Conservation (phyloP, 2,113 vertebrate genomes). For the Perognathus longimembris region DNA sequence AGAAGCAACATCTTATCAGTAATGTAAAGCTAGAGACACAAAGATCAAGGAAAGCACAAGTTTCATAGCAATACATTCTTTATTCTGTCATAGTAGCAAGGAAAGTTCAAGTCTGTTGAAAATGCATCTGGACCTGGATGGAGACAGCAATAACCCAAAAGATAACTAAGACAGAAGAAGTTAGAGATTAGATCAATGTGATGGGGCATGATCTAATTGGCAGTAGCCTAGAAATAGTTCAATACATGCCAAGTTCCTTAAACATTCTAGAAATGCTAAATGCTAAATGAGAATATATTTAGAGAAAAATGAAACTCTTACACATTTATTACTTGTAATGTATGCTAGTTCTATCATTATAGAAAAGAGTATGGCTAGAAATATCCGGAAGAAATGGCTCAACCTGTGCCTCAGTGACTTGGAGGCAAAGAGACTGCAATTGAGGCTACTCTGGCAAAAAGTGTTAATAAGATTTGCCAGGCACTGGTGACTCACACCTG, state of each 20-base stretch:
- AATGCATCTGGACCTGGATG: neutral
- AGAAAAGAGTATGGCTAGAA: neutral
- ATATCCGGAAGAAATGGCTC: no score
- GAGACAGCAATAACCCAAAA: neutral
- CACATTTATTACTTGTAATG: neutral
- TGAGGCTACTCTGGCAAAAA: no score
- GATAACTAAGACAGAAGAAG: neutral
- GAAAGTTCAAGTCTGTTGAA: neutral
- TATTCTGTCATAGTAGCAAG: neutral
- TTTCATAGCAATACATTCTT: neutral
- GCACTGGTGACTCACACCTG: no score
- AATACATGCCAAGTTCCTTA: neutral
- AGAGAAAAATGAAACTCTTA: neutral
- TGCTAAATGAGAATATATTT: neutral
- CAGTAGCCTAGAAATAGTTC: neutral
- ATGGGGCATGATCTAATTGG: neutral
- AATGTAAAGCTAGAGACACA: neutral
- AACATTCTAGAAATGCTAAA: neutral
- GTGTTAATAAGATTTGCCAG: no score
- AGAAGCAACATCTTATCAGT: neutral
- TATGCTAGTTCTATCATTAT: neutral
- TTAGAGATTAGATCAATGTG: neutral
- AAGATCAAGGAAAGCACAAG: constrained; percentile 14
- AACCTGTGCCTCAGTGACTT: no score
- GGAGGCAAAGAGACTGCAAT: no score